Base-by-base conservation (phyloP, 2,888 invertebrate genomes). In the Heliconius aoede region DNA sequence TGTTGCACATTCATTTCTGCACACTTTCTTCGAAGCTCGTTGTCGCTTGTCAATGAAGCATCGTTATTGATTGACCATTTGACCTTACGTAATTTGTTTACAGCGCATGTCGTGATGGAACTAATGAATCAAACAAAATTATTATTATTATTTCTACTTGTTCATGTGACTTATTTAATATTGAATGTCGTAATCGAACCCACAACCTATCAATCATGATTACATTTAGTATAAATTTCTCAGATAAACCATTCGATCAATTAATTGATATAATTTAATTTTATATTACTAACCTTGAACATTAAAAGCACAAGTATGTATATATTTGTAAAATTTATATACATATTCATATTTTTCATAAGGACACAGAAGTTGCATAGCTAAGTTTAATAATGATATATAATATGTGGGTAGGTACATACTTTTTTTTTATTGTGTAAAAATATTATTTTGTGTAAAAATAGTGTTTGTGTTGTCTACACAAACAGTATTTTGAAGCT, bases 31-130 rank as follows among this genome's bases (percentile, higher is more conserved):
- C 78, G 62, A 61, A 67, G 72, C 72, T 80, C 80, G 79, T 76
- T 62, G 79, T 82, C 80, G 80, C 81, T 82, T 83, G 84, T 84
- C 84, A 83, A 85, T 84, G 82, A 83, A 86, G 86, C 86, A 87
- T 87, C 85, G 83, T 88, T 87, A 87, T 85, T 86, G 86, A 86
- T 87, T 85, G 86, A 86, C 84, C 85, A 83, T 84, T 85, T 89
- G 87, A 89, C 89, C 88, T 82, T 83, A 79, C 81, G 81, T 83
- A 85, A 86, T 86, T 86, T 87, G 85, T 86, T 86, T 84, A 82
- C 81, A 82, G 83, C 85, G 83, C 81, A 78, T 83, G 82, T 84
- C 86, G 83, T 85, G 83, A 85, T 82, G 84, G 80, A 80, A 77
- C 77, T 87, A 83, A 86, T 86, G 83, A 83, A 83, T 84, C 82